These are phyloP conservation scores for Drosophila limbata DNA, from an alignment of 2,888 invertebrate genomes.

Conservation along the genomic window DNA sequence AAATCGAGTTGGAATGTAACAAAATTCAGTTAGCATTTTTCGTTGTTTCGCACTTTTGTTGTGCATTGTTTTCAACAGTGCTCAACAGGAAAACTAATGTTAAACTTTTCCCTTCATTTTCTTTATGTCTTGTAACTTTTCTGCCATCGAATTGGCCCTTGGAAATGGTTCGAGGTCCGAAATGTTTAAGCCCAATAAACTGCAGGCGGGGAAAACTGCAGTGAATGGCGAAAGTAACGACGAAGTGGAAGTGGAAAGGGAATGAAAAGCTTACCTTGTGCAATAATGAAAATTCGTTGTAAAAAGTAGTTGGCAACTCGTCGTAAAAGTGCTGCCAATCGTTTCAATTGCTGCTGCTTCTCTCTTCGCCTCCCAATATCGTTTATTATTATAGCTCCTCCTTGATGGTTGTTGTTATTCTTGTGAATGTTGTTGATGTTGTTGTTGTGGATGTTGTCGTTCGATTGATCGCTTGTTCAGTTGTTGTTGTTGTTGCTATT, in stretches of 20 bases:
- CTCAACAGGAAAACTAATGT: slow-evolving; percentile 18
- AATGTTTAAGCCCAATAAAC: slow-evolving; percentile 49
- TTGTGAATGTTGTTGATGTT: slow-evolving; percentile 55
- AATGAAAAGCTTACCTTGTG: slow-evolving; percentile 65
- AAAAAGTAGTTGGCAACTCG: slow-evolving; percentile 76
- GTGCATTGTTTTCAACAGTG: slow-evolving; percentile 12
- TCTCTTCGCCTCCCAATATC: slow-evolving; percentile 12
- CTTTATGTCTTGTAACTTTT: slow-evolving; percentile 21
- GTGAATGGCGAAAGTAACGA: slow-evolving; percentile 29
- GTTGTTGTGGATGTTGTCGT: slow-evolving; percentile 47
- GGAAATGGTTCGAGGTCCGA: slow-evolving; percentile 17
- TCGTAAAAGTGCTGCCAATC: slow-evolving; percentile 78
- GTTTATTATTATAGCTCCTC: slow-evolving; percentile 44
- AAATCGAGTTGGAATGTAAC: slow-evolving; percentile 14
- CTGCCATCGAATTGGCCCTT: slow-evolving; percentile 21
- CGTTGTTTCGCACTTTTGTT: slow-evolving; percentile 14
- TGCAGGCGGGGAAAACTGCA: slow-evolving; percentile 22
- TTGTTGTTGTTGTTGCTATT: slow-evolving; percentile 18
- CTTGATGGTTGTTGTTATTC: slow-evolving; percentile 36
- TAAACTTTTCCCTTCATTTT: slow-evolving; percentile 13
- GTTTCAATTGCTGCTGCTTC: slow-evolving; percentile 36
- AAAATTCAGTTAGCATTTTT: slow-evolving; percentile 9
- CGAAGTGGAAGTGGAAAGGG: slow-evolving; percentile 19
- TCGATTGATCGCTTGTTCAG: slow-evolving; percentile 8
- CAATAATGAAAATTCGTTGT: slow-evolving; percentile 79